Evolutionary conservation across 1,140 invertebrate genomes (phyloP).

Genomic region (Apis dorsata): DNA sequence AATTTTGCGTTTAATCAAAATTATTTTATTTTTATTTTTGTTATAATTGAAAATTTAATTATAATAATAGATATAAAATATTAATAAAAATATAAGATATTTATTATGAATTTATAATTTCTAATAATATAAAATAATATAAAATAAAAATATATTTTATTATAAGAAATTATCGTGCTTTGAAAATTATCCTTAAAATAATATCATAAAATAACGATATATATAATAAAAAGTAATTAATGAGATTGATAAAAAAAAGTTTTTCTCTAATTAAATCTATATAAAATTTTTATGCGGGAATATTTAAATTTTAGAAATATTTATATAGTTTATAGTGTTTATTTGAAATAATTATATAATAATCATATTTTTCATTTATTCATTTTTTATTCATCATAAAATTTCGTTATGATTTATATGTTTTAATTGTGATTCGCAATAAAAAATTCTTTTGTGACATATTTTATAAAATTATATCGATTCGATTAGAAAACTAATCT

Average conservation of each 20-base stretch:
- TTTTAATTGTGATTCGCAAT: background rate
- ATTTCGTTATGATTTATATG: background rate
- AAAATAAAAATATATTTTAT: background rate
- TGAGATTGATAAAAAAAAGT: background rate
- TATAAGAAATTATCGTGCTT: background rate
- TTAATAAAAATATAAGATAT: background rate
- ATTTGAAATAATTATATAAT: background rate
- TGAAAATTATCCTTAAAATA: background rate
- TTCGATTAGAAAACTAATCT: background rate
- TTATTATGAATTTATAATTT: no score
- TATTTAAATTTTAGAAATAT: background rate
- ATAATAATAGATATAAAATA: background rate
- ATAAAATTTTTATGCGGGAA: background rate
- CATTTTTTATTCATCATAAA: no score
- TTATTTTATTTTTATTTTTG: background rate
- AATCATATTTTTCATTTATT: no score
- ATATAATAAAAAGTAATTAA: background rate
- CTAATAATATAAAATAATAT: no score
- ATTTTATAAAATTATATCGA: background rate
- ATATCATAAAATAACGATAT: background rate
- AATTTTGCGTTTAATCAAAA: background rate
- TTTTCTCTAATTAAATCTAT: background rate
- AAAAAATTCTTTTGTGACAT: no score
- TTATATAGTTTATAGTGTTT: no score
- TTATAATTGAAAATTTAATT: no score